These are phyloP conservation scores for Vireo altiloquus DNA, from an alignment of 2,113 vertebrate species.

Conservation along the genomic window DNA sequence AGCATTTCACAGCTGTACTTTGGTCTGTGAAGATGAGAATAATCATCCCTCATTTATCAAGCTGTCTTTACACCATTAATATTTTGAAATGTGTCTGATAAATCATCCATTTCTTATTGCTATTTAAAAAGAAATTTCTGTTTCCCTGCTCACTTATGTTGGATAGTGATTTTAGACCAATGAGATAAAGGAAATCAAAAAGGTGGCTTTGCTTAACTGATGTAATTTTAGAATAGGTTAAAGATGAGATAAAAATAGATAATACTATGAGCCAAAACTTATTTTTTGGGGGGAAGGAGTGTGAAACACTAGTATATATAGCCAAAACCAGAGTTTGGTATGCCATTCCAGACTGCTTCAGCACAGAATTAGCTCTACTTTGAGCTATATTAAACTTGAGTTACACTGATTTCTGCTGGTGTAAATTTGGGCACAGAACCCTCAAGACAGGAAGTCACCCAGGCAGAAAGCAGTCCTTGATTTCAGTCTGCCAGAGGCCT, in stretches of 20 bases:
- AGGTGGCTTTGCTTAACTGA: neutral
- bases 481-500: conserved; percentile 24
- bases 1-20: conserved; percentile 33
- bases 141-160: neutral
- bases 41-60: neutral
- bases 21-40: neutral
- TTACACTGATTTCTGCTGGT: conserved; percentile 2
- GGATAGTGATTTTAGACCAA: neutral
- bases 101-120: neutral
- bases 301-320: neutral
- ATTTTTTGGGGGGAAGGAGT: neutral
- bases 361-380: conserved; percentile 18
- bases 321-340: neutral
- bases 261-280: neutral
- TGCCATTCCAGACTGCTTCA: neutral
- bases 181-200: neutral
- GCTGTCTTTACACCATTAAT: conserved; percentile 27
- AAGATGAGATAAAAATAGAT: conserved; percentile 12
- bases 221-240: conserved; percentile 3
- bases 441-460: conserved; percentile 15
- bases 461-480: neutral
- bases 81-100: conserved; percentile 25
- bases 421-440: conserved; percentile 14
- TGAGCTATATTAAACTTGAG: conserved; percentile 41
- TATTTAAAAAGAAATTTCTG: neutral